phyloP scores from a whole-genome alignment of 1,140 invertebrate genomes.

The Odontomachus brunneus region DNA sequence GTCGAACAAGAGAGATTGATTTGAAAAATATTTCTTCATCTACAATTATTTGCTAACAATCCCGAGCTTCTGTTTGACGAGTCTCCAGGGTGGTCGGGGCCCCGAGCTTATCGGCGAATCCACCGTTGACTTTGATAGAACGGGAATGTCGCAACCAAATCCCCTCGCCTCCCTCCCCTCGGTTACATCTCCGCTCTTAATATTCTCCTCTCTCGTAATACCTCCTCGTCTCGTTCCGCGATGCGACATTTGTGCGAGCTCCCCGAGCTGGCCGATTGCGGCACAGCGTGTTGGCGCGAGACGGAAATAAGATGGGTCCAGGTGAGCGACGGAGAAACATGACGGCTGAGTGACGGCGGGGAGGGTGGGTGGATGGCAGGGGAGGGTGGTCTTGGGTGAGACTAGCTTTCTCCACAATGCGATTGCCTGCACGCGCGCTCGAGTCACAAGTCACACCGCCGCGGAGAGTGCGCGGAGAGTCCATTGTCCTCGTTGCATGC shows the following conservation, averaged over 20 bases:
- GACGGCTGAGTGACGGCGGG: neutral
- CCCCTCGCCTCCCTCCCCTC: neutral
- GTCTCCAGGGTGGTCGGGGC: neutral
- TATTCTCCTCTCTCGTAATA: constrained; percentile 32
- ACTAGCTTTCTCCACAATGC: constrained; percentile 71
- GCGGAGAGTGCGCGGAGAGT: constrained; percentile 6
- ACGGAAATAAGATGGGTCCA: constrained; percentile 31
- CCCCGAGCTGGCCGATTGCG: constrained; percentile 7
- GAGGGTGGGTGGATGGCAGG: neutral
- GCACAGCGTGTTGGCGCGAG: neutral
- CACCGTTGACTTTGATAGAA: neutral
- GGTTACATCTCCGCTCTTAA: constrained; percentile 11
- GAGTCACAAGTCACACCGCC: constrained; percentile 51
- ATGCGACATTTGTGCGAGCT: constrained; percentile 39
- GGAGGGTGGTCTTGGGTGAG: constrained; percentile 39
- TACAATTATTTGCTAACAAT: too few species aligned
- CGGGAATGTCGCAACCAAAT: constrained; percentile 14
- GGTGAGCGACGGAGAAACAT: constrained; percentile 16
- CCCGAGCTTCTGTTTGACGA: too few species aligned
- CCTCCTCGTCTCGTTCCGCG: constrained; percentile 10
- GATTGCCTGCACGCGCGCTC: constrained; percentile 63
- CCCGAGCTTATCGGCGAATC: constrained; percentile 10
- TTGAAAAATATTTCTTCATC: too few species aligned
- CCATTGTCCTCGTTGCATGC: constrained; percentile 70
- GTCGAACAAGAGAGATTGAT: too few species aligned